Evolutionary conservation across 2,113 vertebrate genomes (phyloP).

Genomic region (Toxotes chatareus): DNA sequence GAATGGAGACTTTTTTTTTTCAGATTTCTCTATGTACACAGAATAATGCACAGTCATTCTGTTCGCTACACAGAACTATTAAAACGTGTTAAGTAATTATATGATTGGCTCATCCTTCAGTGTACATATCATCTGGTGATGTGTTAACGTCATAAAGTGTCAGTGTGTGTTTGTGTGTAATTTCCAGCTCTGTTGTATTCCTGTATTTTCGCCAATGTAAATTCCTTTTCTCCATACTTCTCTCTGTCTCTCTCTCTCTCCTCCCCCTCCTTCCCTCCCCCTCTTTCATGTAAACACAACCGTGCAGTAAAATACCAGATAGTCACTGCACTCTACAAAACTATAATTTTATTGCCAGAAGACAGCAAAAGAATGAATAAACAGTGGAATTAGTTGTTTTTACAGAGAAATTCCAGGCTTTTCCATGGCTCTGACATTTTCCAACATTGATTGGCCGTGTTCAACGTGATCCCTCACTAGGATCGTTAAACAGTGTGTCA

Average conservation of each 20-base stretch:
- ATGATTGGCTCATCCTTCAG: slow-evolving; percentile 20
- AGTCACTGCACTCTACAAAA: slow-evolving; percentile 23
- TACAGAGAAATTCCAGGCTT: slow-evolving; percentile 48
- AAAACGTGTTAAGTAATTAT: slow-evolving; percentile 74
- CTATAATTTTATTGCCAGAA: slow-evolving; percentile 35
- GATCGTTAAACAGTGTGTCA: background rate
- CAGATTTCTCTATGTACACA: slow-evolving; percentile 67
- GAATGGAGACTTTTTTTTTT: slow-evolving; percentile 50
- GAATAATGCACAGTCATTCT: slow-evolving; percentile 73
- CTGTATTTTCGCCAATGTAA: slow-evolving; percentile 36
- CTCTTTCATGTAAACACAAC: slow-evolving; percentile 47
- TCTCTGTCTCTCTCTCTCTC: background rate
- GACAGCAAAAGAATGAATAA: slow-evolving; percentile 58
- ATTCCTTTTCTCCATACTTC: slow-evolving; percentile 4
- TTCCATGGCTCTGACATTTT: slow-evolving; percentile 55
- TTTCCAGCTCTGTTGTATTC: slow-evolving; percentile 4
- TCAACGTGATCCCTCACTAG: background rate
- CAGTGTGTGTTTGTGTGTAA: background rate
- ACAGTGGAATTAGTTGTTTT: slow-evolving; percentile 48
- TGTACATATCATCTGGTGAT: background rate
- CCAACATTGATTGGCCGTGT: slow-evolving; percentile 41
- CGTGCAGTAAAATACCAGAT: slow-evolving; percentile 40
- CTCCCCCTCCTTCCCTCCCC: background rate
- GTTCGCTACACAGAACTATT: slow-evolving; percentile 77
- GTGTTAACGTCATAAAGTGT: background rate